Conservation (phyloP, 2,888 invertebrate genomes). For the Spodoptera exigua region DNA sequence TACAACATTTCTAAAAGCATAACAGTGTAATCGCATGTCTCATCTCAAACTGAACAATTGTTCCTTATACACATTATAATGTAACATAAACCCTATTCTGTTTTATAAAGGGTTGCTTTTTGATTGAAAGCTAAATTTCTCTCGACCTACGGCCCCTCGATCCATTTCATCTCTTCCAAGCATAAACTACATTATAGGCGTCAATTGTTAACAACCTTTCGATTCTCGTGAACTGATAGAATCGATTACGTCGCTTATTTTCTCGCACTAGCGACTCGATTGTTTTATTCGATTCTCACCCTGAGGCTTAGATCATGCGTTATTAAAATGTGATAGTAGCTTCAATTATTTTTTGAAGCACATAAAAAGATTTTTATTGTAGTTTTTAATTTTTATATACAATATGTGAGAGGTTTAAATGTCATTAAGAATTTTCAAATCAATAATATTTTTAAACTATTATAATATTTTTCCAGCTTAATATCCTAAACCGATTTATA, state of each 20-base stretch:
- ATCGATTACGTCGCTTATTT: slow-evolving; percentile 85
- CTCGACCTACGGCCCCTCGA: slow-evolving; percentile 85
- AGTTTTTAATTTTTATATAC: slow-evolving; percentile 13
- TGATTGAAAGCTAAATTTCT: slow-evolving; percentile 40
- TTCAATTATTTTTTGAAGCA: too few species aligned
- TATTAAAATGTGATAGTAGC: slow-evolving; percentile 51
- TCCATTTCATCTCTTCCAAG: slow-evolving; percentile 85
- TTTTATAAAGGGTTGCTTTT: slow-evolving; percentile 50
- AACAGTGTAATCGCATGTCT: slow-evolving; percentile 78
- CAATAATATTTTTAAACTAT: too few species aligned
- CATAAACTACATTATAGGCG: slow-evolving; percentile 86
- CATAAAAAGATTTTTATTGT: slow-evolving; percentile 57
- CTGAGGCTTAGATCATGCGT: slow-evolving; percentile 68
- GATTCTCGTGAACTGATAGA: slow-evolving; percentile 86
- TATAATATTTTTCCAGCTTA: too few species aligned
- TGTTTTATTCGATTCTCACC: slow-evolving; percentile 81
- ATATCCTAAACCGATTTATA: too few species aligned
- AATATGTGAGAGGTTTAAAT: too few species aligned
- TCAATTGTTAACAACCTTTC: slow-evolving; percentile 88
- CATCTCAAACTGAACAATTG: slow-evolving; percentile 80
- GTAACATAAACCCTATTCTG: slow-evolving; percentile 63
- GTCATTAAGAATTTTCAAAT: too few species aligned
- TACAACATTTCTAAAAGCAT: slow-evolving; percentile 66
- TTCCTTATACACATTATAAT: slow-evolving; percentile 61
- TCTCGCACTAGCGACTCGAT: slow-evolving; percentile 81